Base-by-base conservation (phyloP, 2,888 invertebrate genomes). In the Amblyteles armatorius region DNA sequence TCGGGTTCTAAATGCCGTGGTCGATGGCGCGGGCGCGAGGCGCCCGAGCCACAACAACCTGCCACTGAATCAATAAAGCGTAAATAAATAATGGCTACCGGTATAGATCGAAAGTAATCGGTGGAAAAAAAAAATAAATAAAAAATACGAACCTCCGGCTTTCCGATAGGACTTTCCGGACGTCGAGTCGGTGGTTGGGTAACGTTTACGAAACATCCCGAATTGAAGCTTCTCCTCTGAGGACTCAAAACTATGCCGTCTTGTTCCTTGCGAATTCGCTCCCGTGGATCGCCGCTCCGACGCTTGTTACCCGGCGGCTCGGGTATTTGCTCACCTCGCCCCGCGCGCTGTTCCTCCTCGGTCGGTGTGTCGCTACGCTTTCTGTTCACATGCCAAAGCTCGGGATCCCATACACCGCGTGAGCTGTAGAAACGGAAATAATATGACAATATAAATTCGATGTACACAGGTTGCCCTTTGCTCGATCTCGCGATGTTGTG, bases 231-330 rank as follows among this genome's bases (percentile, higher is more conserved):
- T 87, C 97, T 95, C 13, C 98, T 95, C 94, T 98, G 98, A 74
- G 98, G 98, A 88, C 97, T 97, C 90, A 98, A 94, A 88, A 98
- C 97, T 89, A 98, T 97, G 73, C 97, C 97, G 93, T 97, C 97
- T 93, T 96, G 96, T 94, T 97, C 97, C 93, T 97, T 97, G 87
- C 97, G 96, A 73, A 97, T 95, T 71, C 97, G 96, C 92, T 97
- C 97, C 85, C 97, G 95, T 4, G 96, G 97, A 93, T 97, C 97
- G 11, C 94, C 94, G 11, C 96, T 95, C 16, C 96, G 95, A 82
- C 95, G 94, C 93, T 95, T 92, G 52, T 87, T 87, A 22, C 84
- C 79, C n/a, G 79, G 57, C 22, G 85, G 84, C n/a, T 87, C 87
- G 29, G 82, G 65, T 4, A 72, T 36, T 50, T 86, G 73, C 33